phyloP scores from a whole-genome alignment of 2,113 vertebrate genomes.

The Sigmodon hispidus region DNA sequence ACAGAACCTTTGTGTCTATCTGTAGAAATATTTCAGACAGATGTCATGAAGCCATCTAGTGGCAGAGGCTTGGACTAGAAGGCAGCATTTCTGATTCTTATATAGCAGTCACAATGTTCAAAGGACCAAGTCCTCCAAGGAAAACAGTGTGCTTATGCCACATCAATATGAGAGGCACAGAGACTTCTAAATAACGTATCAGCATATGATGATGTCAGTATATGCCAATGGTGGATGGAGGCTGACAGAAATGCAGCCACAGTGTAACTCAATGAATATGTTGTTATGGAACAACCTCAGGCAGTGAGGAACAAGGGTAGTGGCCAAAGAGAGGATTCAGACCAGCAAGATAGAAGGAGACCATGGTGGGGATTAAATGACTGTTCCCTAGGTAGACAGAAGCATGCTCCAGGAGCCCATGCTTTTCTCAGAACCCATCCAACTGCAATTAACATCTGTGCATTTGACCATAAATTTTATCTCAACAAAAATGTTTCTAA shows the following conservation, averaged over 20 bases:
- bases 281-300: not conserved
- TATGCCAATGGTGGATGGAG: not conserved
- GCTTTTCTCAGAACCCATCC: not conserved
- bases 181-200: not conserved
- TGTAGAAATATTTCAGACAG: not conserved
- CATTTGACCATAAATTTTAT: not conserved
- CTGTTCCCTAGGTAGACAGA: not conserved
- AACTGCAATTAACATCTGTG: not conserved
- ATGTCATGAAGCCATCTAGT: conserved; percentile 28
- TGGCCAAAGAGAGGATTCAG: not conserved
- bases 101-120: not conserved
- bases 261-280: accelerated
- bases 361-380: not conserved
- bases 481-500: not conserved
- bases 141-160: not conserved
- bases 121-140: not conserved
- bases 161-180: not conserved
- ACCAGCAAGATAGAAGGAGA: not conserved
- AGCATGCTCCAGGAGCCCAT: not conserved
- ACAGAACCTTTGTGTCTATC: not conserved
- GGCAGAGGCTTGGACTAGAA: not conserved
- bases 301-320: not conserved
- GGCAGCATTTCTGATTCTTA: not conserved
- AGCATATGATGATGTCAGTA: too few species aligned
- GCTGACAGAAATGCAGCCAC: not conserved